phyloP scores from a whole-genome alignment of 1,140 invertebrate species.

The Pogonognathellus flavescens region DNA sequence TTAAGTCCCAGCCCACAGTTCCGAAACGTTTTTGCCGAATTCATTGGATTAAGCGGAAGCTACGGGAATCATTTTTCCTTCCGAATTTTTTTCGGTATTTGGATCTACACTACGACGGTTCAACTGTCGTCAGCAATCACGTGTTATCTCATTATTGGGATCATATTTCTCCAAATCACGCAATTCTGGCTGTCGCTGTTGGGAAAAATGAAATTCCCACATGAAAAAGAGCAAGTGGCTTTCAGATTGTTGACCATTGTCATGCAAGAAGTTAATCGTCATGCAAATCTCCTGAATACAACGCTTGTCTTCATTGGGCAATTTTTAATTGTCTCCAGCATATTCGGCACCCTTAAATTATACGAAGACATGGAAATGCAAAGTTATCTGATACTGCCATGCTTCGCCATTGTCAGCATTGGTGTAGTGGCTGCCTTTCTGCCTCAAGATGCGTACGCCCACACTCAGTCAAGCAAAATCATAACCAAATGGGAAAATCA shows the following conservation, averaged over 20 bases:
- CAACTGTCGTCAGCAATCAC: no score
- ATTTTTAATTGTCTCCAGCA: neutral
- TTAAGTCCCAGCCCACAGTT: no score
- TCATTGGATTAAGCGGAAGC: no score
- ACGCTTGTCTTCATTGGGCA: neutral
- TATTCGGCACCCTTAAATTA: neutral
- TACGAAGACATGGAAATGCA: neutral
- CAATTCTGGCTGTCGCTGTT: neutral
- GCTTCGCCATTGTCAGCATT: neutral
- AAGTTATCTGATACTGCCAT: neutral
- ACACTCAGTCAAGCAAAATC: neutral
- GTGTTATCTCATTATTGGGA: no score
- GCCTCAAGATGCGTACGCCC: neutral
- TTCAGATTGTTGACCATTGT: neutral
- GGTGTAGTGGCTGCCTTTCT: neutral
- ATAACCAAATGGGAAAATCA: neutral
- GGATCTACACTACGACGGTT: no score
- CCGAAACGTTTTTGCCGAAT: no score
- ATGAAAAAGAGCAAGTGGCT: neutral
- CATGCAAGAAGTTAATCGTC: neutral
- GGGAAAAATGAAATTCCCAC: neutral
- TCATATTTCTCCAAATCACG: neutral
- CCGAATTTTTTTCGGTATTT: no score
- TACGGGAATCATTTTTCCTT: no score
- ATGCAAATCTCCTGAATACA: neutral